These are phyloP conservation scores for Periophthalmus modestus DNA, from an alignment of 2,113 vertebrate genomes.

Conservation along the genomic window DNA sequence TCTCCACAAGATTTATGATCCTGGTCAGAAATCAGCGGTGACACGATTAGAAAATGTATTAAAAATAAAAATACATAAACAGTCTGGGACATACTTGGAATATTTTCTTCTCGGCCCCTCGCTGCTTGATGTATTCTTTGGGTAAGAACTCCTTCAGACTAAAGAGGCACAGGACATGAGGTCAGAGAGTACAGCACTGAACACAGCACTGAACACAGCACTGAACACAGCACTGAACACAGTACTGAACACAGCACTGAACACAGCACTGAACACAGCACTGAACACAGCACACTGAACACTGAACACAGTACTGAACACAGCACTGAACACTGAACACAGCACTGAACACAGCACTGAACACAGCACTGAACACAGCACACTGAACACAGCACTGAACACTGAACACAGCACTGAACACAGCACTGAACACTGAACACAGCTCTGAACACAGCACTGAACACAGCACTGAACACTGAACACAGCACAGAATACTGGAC, in stretches of 20 bases:
- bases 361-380: no score
- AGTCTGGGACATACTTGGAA: constrained; percentile 76
- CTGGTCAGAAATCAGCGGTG: constrained; percentile 66
- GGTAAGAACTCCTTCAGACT: constrained; percentile 84
- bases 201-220: not conserved
- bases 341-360: no score
- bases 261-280: no score
- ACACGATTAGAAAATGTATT: not conserved
- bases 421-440: not conserved
- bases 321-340: no score
- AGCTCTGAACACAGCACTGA: not conserved
- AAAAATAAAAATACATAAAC: constrained; percentile 3
- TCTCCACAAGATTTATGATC: constrained; percentile 97
- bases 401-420: no score
- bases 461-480: no score
- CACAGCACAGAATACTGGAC: no score
- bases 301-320: no score
- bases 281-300: no score
- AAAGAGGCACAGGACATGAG: constrained; percentile 49
- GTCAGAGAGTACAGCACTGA: not conserved
- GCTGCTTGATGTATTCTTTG: constrained; percentile 83
- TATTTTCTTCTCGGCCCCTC: constrained; percentile 83
- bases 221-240: no score
- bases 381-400: no score
- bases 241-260: no score